A percentile compares a stretch with the other conserved stretches of the same genome.
Conservation (phyloP, 2,888 invertebrate genomes). For the Alcis repandata region DNA sequence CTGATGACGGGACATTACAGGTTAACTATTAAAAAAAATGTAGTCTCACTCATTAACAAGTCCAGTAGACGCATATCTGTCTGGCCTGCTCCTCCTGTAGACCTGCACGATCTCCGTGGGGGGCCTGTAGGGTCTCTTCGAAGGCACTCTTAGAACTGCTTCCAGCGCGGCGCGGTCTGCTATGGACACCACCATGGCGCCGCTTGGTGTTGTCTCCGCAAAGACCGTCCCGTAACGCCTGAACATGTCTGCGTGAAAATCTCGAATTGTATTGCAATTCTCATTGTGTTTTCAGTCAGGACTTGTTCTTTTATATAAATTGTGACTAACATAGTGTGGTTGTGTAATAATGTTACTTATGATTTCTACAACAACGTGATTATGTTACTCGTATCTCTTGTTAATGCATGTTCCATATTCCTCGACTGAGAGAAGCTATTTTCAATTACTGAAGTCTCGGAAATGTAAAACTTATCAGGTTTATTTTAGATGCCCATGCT, state of each 20-base stretch:
- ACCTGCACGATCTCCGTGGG: slow-evolving; percentile 93
- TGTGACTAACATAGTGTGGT: slow-evolving; percentile 59
- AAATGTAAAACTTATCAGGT: too few species aligned
- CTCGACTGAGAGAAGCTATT: too few species aligned
- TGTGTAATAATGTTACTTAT: slow-evolving; percentile 15
- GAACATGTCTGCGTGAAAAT: slow-evolving; percentile 89
- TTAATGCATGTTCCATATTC: too few species aligned
- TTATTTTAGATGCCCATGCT: too few species aligned
- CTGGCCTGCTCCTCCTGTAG: slow-evolving; percentile 91
- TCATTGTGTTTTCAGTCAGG: too few species aligned
- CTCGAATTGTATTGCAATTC: too few species aligned
- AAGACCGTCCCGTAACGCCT: slow-evolving; percentile 91
- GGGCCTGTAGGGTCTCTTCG: slow-evolving; percentile 92
- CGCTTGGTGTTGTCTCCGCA: slow-evolving; percentile 91
- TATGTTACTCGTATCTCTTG: too few species aligned
- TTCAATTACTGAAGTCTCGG: too few species aligned
- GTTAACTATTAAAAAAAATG: neutral
- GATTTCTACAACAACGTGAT: neutral
- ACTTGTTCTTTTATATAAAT: too few species aligned
- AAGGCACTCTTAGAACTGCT: slow-evolving; percentile 90
- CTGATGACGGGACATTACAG: too few species aligned
- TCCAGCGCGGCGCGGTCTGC: slow-evolving; percentile 91
- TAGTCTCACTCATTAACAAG: slow-evolving; percentile 94
- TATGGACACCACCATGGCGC: slow-evolving; percentile 90
- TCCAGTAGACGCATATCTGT: slow-evolving; percentile 93